Evolutionary conservation across 2,888 invertebrate species (phyloP).

Genomic region (Ornithoptera alexandrae): DNA sequence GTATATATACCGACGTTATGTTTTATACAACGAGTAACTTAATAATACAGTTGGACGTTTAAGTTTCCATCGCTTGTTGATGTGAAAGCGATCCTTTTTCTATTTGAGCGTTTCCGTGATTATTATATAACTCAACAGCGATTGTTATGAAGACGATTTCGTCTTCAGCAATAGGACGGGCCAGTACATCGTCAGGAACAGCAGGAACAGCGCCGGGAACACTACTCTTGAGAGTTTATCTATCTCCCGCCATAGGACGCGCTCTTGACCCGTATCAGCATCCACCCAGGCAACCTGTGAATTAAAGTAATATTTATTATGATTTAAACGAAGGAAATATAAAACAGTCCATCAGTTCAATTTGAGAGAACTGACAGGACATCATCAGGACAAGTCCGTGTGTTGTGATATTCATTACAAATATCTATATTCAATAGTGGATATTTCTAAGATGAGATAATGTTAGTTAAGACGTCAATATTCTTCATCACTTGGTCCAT

Average conservation of each 20-base stretch:
- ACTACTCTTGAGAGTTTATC: constrained; percentile 87
- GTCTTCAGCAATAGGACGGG: constrained; percentile 86
- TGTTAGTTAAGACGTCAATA: too few species aligned
- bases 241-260: constrained; percentile 88
- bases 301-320: not conserved
- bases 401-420: too few species aligned
- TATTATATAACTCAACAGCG: constrained; percentile 29
- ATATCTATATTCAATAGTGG: too few species aligned
- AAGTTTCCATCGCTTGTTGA: not conserved
- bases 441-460: too few species aligned
- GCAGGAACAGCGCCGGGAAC: constrained; percentile 88
- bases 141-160: constrained; percentile 69
- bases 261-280: constrained; percentile 84
- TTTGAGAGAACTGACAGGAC: not conserved
- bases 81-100: not conserved
- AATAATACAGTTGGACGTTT: constrained; percentile 15
- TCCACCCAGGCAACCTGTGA: constrained; percentile 82
- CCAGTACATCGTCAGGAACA: constrained; percentile 89
- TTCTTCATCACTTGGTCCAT: too few species aligned
- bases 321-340: not conserved
- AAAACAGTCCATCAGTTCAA: not conserved
- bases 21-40: not conserved
- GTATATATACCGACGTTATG: not conserved
- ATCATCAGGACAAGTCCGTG: too few species aligned
- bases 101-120: not conserved